These are phyloP conservation scores for Platorchestia sp. DNA, from an alignment of 1,140 invertebrate genomes.

Conservation along the genomic window DNA sequence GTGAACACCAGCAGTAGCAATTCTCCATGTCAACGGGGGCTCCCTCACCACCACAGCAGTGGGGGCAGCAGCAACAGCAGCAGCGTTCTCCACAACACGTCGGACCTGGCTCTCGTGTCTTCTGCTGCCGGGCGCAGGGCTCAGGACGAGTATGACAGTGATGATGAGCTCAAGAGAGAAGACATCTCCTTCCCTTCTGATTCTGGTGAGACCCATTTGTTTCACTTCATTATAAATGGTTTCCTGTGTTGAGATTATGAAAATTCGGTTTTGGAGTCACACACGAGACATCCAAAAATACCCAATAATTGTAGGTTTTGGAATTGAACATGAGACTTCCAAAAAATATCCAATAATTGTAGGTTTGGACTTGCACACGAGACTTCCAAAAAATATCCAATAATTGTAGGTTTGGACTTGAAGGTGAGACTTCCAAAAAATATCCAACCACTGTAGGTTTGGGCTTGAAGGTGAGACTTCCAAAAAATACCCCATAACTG, in stretches of 20 bases:
- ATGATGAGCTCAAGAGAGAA: constrained; percentile 89
- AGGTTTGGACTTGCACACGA: too few species aligned
- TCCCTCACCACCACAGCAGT: constrained; percentile 63
- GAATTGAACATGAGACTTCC: too few species aligned
- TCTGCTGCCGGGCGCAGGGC: constrained; percentile 72
- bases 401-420: too few species aligned
- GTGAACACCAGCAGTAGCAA: constrained; percentile 66
- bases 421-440: too few species aligned
- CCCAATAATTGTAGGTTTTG: background rate
- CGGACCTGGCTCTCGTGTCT: constrained; percentile 62
- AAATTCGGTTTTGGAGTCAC: background rate
- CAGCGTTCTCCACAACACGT: constrained; percentile 44
- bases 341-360: too few species aligned
- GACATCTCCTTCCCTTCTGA: constrained; percentile 82
- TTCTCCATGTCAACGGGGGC: constrained; percentile 61
- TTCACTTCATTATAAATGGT: background rate
- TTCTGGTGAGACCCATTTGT: constrained; percentile 57
- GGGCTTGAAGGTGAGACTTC: too few species aligned
- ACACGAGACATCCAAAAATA: background rate
- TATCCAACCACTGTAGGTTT: too few species aligned
- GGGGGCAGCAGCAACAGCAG: constrained; percentile 62
- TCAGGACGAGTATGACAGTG: constrained; percentile 87
- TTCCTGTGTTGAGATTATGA: background rate
- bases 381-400: too few species aligned
- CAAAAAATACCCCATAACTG: too few species aligned